These are phyloP conservation scores for Rhynchomys soricoides DNA, from an alignment of 2,113 vertebrate species.

Conservation along the genomic window DNA sequence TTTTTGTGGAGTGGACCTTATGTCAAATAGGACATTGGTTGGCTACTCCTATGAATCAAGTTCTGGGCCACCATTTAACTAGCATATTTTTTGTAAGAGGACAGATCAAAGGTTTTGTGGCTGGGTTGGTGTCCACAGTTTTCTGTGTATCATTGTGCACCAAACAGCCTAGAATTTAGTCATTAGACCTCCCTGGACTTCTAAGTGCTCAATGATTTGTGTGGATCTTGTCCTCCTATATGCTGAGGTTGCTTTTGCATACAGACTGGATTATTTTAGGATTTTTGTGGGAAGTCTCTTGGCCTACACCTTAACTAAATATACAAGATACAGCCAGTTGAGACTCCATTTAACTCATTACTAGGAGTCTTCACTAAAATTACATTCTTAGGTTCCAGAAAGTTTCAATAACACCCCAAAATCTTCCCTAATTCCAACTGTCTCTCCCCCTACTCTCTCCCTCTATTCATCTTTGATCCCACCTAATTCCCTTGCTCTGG, in stretches of 20 bases:
- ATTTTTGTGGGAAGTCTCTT: neutral
- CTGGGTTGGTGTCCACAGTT: neutral
- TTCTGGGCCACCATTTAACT: neutral
- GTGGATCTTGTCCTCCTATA: neutral
- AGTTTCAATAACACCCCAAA: neutral
- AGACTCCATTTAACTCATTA: neutral
- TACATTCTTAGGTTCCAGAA: neutral
- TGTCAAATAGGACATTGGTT: neutral
- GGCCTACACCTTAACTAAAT: neutral
- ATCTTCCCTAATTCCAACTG: neutral
- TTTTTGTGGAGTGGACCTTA: neutral
- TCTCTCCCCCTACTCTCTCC: neutral
- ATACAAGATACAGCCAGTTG: neutral
- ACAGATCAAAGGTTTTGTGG: neutral
- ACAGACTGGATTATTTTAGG: neutral
- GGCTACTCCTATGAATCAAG: rapidly evolving
- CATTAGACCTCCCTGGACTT: neutral
- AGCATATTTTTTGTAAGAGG: neutral
- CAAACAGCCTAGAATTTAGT: neutral
- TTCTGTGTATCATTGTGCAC: neutral
- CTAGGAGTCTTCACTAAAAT: neutral
- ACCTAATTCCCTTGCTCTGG: neutral
- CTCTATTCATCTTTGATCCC: neutral
- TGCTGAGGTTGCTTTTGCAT: neutral
- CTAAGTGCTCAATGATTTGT: neutral